A percentile compares a stretch with the other conserved stretches of the same genome.
Evolutionary conservation across 2,113 vertebrate genomes (phyloP).

Genomic region (Gallinago jamesoni): DNA sequence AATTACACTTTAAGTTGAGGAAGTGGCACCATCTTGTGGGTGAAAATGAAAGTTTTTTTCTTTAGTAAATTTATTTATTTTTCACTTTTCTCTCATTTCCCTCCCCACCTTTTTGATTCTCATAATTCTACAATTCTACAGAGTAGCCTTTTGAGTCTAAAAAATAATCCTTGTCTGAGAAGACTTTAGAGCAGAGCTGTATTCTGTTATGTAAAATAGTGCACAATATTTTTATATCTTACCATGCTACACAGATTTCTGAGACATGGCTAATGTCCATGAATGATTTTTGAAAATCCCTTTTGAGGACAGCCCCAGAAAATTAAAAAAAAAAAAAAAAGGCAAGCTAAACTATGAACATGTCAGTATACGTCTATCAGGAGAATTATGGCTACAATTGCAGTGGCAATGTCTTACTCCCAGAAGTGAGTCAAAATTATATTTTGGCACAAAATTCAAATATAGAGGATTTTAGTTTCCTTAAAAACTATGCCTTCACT

Average conservation of each 20-base stretch:
- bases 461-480: background rate
- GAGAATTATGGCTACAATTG: background rate
- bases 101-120: background rate
- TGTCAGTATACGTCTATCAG: background rate
- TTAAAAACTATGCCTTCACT: background rate
- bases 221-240: background rate
- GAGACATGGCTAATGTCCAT: background rate
- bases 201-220: background rate
- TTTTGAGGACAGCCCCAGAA: background rate
- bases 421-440: background rate
- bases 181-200: background rate
- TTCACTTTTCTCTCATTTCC: background rate
- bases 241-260: background rate
- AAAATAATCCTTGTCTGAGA: background rate
- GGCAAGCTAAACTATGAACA: background rate
- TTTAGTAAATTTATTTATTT: background rate
- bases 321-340: background rate
- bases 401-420: background rate
- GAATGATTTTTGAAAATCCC: background rate
- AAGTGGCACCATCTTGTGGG: conserved; percentile 67
- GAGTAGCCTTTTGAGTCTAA: background rate
- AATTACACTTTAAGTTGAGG: background rate
- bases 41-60: background rate
- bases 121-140: background rate
- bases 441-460: background rate